Percentiles rank a stretch among this genome's conserved stretches.
Evolutionary conservation across 2,113 vertebrate species (phyloP).

Genomic region (Rhabdomys dilectus): DNA sequence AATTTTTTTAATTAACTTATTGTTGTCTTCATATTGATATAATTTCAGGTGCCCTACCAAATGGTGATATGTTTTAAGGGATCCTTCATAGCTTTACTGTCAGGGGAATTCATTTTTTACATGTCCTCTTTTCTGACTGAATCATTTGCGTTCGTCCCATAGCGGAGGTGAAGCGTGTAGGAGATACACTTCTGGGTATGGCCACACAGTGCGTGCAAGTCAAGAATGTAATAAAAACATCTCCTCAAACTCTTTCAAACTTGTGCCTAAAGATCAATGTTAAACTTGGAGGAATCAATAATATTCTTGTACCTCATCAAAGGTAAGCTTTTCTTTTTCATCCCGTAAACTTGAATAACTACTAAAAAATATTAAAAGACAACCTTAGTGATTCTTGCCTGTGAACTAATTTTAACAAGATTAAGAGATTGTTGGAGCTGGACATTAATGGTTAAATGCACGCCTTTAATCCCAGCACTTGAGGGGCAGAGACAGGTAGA

Average conservation of each 20-base stretch:
- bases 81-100: conserved; percentile 38
- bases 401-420: background rate
- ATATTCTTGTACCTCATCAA: conserved; percentile 99
- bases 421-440: conserved; percentile 13
- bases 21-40: conserved; percentile 15
- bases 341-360: background rate
- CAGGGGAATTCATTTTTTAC: conserved; percentile 1
- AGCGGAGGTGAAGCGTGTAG: conserved; percentile 99
- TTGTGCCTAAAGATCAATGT: conserved; percentile 99
- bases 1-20: no score
- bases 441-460: background rate
- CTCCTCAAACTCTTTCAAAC: conserved; percentile 99
- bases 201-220: conserved; percentile 99
- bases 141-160: conserved; percentile 71
- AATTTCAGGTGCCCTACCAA: conserved; percentile 7
- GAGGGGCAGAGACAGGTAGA: background rate
- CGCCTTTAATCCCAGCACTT: background rate
- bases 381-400: background rate
- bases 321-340: conserved; percentile 87
- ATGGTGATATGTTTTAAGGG: background rate
- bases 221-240: conserved; percentile 99
- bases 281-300: conserved; percentile 99
- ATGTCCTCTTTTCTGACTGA: conserved; percentile 48
- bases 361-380: background rate
- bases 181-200: conserved; percentile 98